A percentile compares a stretch with the other conserved stretches of the same genome.
These are phyloP conservation scores for Andrena dorsata DNA, from an alignment of 2,888 invertebrate species.

Conservation along the genomic window DNA sequence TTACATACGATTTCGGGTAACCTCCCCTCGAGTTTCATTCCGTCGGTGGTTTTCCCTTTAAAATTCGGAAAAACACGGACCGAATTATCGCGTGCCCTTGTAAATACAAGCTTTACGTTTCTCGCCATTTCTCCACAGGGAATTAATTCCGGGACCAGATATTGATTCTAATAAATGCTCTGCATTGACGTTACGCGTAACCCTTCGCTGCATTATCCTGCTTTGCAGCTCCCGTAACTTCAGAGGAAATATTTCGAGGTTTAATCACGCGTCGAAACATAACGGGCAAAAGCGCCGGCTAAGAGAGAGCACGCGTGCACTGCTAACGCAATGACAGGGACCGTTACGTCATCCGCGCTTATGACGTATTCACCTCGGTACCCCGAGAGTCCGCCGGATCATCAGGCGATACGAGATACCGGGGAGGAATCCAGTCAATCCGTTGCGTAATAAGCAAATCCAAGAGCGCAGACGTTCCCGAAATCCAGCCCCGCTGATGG, in stretches of 20 bases:
- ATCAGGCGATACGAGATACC: neutral
- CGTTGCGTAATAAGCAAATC: slow-evolving; percentile 42
- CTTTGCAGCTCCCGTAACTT: too few species aligned
- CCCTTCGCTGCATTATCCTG: neutral
- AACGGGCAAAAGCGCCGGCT: too few species aligned
- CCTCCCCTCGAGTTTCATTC: too few species aligned
- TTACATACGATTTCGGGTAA: neutral
- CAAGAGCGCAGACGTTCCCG: slow-evolving; percentile 12
- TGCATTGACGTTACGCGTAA: neutral
- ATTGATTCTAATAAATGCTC: too few species aligned
- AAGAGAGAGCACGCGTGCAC: neutral
- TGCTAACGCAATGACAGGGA: neutral
- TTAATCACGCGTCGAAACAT: too few species aligned
- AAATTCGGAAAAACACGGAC: too few species aligned
- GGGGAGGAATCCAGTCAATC: neutral
- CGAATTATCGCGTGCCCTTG: too few species aligned
- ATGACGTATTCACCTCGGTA: neutral
- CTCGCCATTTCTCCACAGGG: too few species aligned
- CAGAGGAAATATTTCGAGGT: too few species aligned
- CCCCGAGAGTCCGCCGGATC: neutral
- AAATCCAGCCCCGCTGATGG: slow-evolving; percentile 10
- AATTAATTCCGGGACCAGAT: too few species aligned
- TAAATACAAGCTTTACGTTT: too few species aligned
- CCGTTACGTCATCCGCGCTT: neutral
- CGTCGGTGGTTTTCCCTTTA: too few species aligned